phyloP scores from a whole-genome alignment of 2,113 vertebrate species.

The Microtus oregoni region DNA sequence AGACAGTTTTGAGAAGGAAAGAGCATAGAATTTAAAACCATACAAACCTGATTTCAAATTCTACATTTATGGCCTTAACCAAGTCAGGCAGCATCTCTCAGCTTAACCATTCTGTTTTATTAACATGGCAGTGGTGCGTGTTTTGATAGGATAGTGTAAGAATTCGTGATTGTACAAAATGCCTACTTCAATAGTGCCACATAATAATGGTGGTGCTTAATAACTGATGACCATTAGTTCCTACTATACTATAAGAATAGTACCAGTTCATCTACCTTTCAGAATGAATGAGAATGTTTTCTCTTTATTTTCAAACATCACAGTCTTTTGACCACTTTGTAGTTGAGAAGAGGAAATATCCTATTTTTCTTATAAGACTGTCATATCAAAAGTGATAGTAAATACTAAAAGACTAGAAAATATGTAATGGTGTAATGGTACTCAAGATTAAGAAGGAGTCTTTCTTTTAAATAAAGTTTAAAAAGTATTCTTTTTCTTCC shows the following conservation, averaged over 20 bases:
- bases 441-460: neutral
- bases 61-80: slow-evolving; percentile 26
- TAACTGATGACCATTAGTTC: slow-evolving; percentile 20
- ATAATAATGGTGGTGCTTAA: neutral
- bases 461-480: slow-evolving; percentile 40
- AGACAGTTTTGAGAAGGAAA: slow-evolving; percentile 8
- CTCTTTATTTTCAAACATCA: slow-evolving; percentile 21
- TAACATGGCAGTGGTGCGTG: neutral
- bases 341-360: slow-evolving; percentile 44
- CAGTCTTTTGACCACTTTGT: slow-evolving; percentile 30
- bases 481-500: slow-evolving; percentile 17
- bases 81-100: slow-evolving; percentile 12
- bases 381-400: slow-evolving; percentile 40
- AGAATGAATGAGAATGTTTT: slow-evolving; percentile 37
- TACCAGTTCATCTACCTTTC: slow-evolving; percentile 22
- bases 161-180: slow-evolving; percentile 38
- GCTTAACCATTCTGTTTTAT: slow-evolving; percentile 26
- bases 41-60: too few species aligned
- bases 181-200: neutral
- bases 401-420: slow-evolving; percentile 55
- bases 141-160: slow-evolving; percentile 12
- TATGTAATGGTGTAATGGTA: neutral
- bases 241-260: neutral
- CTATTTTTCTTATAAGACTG: slow-evolving; percentile 31
- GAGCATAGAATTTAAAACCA: slow-evolving; percentile 54